Base-by-base conservation (phyloP, 2,888 invertebrate species). In the Pristionchus entomophagus region DNA sequence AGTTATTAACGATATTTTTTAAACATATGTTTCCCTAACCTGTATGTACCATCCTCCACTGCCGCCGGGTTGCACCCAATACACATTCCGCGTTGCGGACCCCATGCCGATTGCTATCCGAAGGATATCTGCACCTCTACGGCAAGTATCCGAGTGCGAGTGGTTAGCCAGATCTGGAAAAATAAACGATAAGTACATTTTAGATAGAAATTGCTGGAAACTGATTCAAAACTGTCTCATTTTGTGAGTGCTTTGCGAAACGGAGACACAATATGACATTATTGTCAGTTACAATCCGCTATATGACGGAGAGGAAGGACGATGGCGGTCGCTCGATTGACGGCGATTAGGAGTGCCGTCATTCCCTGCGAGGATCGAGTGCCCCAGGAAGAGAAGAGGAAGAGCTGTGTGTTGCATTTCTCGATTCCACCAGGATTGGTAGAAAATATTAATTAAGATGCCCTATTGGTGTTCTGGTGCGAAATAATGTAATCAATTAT, bases 11-110 rank as follows among this genome's bases (percentile, higher is more conserved):
- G 19, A 10, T 19, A 62, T 35, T 32, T 5, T 19, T 19, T 12
- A 59, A 22, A 2, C 8, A 59, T 12, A 59, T 59, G n/a, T 12
- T 10, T 3, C 12, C 22, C 14, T 0, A 10, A 65, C 65, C 65
- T 32, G 65, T 32, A 65, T 65, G 65, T 65, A 65, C 35, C 65
- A 65, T 3, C 65, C 65, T 29, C 65, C 65, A 17, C 65, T n/a
- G n/a, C n/a, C 65, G 17, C 19, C 35, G 10, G 4, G 32, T 35
- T 65, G 65, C 19, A 29, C 2, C 65, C 65, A 65, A 17, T 65
- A 65, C 10, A 35, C 65, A 35, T 65, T 32, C 32, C 65, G 17
- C 35, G 65, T 35, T 1, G 32, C 65, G 0, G 65, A 29, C 5
- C 29, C 0, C 19, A 29, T 35, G 0, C 65, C 65, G 0, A 65